A percentile compares a stretch with the other conserved stretches of the same genome.
Evolutionary conservation across 2,113 vertebrate species (phyloP).

Genomic region (Prionailurus viverrinus): DNA sequence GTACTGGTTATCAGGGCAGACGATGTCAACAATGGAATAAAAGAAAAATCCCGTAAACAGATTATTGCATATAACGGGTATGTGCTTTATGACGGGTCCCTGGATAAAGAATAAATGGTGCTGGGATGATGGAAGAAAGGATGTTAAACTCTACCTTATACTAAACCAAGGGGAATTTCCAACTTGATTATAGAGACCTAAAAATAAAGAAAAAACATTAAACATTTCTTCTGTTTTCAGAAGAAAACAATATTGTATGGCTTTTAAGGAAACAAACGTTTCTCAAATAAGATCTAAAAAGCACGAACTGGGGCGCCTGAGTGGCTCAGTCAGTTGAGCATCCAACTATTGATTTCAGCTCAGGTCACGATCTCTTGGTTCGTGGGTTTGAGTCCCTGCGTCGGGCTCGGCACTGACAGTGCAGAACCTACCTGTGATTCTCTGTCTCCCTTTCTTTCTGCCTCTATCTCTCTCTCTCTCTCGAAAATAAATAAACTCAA

Average conservation of each 20-base stretch:
- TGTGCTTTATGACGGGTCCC: neutral
- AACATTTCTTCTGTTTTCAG: neutral
- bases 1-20: neutral
- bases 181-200: neutral
- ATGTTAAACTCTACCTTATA: neutral
- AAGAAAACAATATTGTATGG: constrained; percentile 13
- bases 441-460: no score
- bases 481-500: no score
- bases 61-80: fast-evolving
- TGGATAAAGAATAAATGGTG: neutral
- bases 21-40: no score
- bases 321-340: no score
- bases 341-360: no score
- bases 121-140: neutral
- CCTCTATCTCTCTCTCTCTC: no score
- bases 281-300: neutral
- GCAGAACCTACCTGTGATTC: no score
- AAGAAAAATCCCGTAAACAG: neutral
- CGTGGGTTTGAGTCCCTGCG: no score
- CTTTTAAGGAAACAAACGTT: neutral
- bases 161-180: neutral
- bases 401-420: no score
- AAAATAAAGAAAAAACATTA: neutral
- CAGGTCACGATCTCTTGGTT: no score
- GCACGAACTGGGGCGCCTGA: neutral